Evolutionary conservation across 2,888 invertebrate genomes (phyloP), one percentile per base, ranked within the genome.

Genomic region (Podotricha telesiphe): DNA sequence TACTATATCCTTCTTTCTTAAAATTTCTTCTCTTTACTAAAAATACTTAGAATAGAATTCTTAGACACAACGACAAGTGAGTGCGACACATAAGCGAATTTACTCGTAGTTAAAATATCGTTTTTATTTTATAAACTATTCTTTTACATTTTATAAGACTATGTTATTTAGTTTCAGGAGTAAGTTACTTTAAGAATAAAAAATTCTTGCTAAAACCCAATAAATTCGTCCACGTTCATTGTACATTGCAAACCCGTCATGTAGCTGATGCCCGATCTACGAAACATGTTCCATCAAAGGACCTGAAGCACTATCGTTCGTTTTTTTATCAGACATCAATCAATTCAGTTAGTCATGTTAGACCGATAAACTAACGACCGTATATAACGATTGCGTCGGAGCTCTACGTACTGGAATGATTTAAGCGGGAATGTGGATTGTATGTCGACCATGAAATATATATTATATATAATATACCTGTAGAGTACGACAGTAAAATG

Each of bases 201-300:
- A n/a, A n/a, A n/a, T n/a, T n/a, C n/a, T n/a, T n/a, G n/a, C n/a
- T n/a, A n/a, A n/a, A n/a, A n/a, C n/a, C n/a, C n/a, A n/a, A n/a
- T 72, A 73, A 75, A 75, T 77, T 77, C 75, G 73, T 77, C 76
- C 74, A 78, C 80, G 80, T 77, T 70, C 72, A 71, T 75, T 71
- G 72, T 78, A 78, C 78, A 81, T 75, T 78, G 76, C 76, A 75
- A 75, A 75, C 74, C 77, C 74, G 76, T 77, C 77, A 77, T 78
- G 78, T 76, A 77, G 76, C 78, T 74, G 76, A 77, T 76, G 76
- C 72, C 78, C 82, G 83, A 82, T 84, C 84, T 81, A 82, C 86
- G 80, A 87, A 88, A 88, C 86, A 87, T 86, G 84, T 85, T 86
- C 79, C 81, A 86, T 87, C 82, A 88, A 87, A 87, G 76, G 74